Percentiles rank a stretch among this genome's conserved stretches.
phyloP scores from a whole-genome alignment of 2,888 invertebrate species.

The Pogonocherus hispidulus region DNA sequence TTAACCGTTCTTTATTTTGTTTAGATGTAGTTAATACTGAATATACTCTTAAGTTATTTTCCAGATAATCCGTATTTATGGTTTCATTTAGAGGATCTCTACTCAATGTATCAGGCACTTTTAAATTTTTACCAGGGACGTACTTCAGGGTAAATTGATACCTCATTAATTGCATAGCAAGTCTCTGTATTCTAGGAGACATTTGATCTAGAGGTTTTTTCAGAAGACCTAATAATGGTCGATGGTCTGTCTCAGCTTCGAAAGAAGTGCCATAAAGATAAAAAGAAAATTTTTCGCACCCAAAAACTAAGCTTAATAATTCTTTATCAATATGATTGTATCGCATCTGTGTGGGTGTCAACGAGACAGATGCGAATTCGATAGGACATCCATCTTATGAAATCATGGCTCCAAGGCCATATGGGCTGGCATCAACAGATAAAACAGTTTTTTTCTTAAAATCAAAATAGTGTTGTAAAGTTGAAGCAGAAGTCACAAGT shows the following conservation, averaged over 20 bases:
- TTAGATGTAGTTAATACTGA: no score
- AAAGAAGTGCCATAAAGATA: no score
- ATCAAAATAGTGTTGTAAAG: constrained; percentile 33
- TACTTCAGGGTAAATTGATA: constrained; percentile 41
- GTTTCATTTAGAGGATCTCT: constrained; percentile 22
- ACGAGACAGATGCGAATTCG: no score
- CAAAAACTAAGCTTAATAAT: constrained; percentile 51
- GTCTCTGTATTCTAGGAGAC: no score
- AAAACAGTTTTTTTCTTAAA: constrained; percentile 33
- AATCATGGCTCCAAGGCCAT: no score
- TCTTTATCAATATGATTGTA: constrained; percentile 55
- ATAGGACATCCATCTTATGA: no score
- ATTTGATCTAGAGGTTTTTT: constrained; percentile 50
- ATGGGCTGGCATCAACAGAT: no score
- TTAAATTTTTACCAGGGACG: constrained; percentile 43
- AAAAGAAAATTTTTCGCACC: constrained; percentile 48
- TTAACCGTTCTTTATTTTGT: no score
- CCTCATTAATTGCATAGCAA: constrained; percentile 41
- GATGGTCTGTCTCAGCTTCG: constrained; percentile 45
- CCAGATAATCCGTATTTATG: constrained; percentile 33
- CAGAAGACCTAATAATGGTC: constrained; percentile 44
- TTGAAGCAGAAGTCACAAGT: constrained; percentile 10
- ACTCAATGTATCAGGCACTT: constrained; percentile 42
- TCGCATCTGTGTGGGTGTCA: constrained; percentile 41
- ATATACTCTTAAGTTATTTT: constrained; percentile 30